These are phyloP conservation scores for Salvelinus namaycush DNA, from an alignment of 2,113 vertebrate genomes.

Conservation along the genomic window DNA sequence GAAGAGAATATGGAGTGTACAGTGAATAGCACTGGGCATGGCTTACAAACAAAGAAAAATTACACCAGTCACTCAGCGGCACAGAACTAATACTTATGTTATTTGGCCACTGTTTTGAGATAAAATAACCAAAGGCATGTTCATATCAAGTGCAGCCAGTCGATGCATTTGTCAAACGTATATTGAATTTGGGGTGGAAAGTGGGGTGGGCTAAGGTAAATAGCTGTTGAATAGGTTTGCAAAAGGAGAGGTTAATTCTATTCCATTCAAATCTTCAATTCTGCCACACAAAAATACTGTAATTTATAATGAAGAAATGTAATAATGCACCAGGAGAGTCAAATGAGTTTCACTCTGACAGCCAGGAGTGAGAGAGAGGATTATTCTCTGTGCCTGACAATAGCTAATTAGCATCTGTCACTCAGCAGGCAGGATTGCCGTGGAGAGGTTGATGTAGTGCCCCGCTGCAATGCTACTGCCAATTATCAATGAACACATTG, in stretches of 20 bases:
- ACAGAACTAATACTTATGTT: background rate
- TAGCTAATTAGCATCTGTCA: conserved; percentile 52
- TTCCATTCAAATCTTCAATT: conserved; percentile 6
- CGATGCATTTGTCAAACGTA: background rate
- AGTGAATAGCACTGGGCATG: conserved; percentile 29
- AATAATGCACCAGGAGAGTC: background rate
- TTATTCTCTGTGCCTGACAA: conserved; percentile 31
- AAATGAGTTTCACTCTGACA: background rate
- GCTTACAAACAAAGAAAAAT: conserved; percentile 7
- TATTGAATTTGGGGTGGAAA: background rate
- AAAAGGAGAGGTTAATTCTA: no score
- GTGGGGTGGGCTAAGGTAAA: background rate
- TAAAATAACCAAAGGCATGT: background rate
- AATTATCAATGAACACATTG: conserved; percentile 37
- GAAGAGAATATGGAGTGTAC: conserved; percentile 23
- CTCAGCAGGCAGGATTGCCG: conserved; percentile 40
- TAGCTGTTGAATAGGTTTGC: background rate
- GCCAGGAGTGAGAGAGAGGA: conserved; percentile 1
- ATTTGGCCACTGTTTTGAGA: background rate
- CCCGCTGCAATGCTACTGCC: conserved; percentile 37
- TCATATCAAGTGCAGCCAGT: background rate
- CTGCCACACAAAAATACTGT: conserved; percentile 5
- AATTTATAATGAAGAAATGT: conserved; percentile 17
- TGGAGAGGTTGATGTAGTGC: conserved; percentile 29
- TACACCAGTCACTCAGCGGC: background rate